Base-by-base conservation (phyloP, 2,113 vertebrate species). In the Thunnus maccoyii region DNA sequence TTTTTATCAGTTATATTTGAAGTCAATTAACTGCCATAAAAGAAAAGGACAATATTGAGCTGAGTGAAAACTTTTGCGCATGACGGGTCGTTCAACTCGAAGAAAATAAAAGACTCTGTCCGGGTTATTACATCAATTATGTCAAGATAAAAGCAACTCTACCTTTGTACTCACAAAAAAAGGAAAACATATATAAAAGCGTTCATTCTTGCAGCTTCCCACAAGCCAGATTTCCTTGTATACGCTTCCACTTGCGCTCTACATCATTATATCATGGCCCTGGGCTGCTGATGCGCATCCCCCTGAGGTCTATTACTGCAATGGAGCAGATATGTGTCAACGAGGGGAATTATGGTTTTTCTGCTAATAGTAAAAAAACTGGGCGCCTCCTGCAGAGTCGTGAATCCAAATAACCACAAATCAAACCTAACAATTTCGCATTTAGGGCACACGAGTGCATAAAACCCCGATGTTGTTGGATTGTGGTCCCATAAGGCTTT, bases 231-330 rank as follows among this genome's bases (percentile, higher is more conserved):
- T 69, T 58, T 83, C 10, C 12, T 48, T 16, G 67, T 68, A 48
- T 64, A 63, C 69, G 41, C 41, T 65, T 71, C 80, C 69, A 90
- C 60, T 54, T 84, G 72, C 27, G 20, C 74, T 60, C 36, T 64
- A 83, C 88, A 89, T 94, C 93, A 92, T 94, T 94, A 94, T 89
- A 90, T 84, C 84, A 78, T 93, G 79, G 88, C 93, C 89, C 86
- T 88, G 78, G 91, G 92, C 90, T 76, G 74, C 80, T 74, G 67
- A 86, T 80, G 74, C 51, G 1, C 50, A 61, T 52, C 66, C 78
- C 79, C 81, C 16, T 66, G 79, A 76, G 86, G 80, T 89, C 80
- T 75, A 78, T 86, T 88, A 72, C 72, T 78, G 87, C 79, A 84
- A 76, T 79, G 54, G 62, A 46, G 27, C 16, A 83, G 72, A 86